A percentile compares a stretch with the other conserved stretches of the same genome.
Evolutionary conservation across 2,113 vertebrate species (phyloP).

Genomic region (Barnardius zonarius): DNA sequence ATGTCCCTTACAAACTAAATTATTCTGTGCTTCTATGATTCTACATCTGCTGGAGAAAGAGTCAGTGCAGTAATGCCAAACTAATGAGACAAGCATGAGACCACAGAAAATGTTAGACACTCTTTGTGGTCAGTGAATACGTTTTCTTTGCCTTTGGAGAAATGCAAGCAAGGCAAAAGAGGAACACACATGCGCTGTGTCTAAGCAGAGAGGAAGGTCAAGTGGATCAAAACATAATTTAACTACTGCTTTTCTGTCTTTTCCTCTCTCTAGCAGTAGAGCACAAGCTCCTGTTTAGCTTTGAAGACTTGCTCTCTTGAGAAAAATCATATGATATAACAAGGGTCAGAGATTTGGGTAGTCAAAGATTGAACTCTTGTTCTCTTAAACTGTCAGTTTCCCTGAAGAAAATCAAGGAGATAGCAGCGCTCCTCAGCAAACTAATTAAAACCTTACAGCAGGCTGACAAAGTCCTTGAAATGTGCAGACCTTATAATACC

Average conservation of each 20-base stretch:
- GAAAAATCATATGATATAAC: neutral
- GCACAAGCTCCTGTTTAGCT: neutral
- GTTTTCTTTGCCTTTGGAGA: neutral
- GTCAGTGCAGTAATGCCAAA: neutral
- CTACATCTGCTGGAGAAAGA: neutral
- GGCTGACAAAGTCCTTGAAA: neutral
- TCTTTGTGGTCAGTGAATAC: neutral
- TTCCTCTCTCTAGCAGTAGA: neutral
- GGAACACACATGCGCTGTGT: neutral
- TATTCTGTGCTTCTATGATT: neutral
- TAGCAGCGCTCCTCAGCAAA: neutral
- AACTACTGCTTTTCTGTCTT: neutral
- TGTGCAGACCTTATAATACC: neutral
- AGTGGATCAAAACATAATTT: neutral
- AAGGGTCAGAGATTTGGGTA: neutral
- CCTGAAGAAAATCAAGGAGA: neutral
- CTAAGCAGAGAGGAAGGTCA: neutral
- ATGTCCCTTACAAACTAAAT: neutral
- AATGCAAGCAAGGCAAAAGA: neutral
- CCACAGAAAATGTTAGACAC: neutral
- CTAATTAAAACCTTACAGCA: neutral
- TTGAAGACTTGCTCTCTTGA: neutral
- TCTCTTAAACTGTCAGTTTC: neutral
- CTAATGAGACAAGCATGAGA: neutral
- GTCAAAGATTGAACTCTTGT: neutral